Evolutionary conservation across 1,140 invertebrate species (phyloP).

Genomic region (Portunus trituberculatus): DNA sequence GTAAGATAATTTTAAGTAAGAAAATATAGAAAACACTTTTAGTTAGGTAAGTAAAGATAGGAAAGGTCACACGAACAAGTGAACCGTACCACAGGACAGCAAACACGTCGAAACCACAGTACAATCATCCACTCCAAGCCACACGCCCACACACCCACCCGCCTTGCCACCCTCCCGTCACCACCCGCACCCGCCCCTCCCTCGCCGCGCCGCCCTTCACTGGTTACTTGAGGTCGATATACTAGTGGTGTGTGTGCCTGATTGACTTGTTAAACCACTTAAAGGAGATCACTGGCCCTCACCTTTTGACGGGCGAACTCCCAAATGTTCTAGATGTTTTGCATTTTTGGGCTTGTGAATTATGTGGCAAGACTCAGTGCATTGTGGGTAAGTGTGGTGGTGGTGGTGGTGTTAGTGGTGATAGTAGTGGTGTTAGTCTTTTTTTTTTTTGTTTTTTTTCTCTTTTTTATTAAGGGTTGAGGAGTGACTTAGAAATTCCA

Average conservation of each 20-base stretch:
- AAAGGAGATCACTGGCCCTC: background rate
- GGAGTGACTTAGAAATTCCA: too few relatives aligned
- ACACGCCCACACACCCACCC: background rate
- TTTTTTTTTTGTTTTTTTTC: background rate
- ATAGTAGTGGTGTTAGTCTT: background rate
- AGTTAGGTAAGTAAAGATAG: too few relatives aligned
- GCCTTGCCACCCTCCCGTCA: background rate
- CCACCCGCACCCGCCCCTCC: background rate
- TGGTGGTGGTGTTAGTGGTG: background rate
- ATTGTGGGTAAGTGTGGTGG: background rate
- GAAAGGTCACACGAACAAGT: too few relatives aligned
- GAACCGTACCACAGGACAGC: too few relatives aligned
- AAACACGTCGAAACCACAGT: background rate
- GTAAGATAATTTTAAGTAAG: too few relatives aligned
- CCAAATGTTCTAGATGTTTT: background rate
- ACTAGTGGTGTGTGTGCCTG: background rate
- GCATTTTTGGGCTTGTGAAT: background rate
- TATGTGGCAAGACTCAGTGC: background rate
- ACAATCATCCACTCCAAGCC: background rate
- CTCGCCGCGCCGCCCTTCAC: background rate
- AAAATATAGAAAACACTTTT: too few relatives aligned
- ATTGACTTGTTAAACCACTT: background rate
- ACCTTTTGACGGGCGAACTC: background rate
- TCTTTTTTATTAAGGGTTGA: background rate
- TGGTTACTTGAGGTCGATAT: background rate